phyloP scores from a whole-genome alignment of 2,888 invertebrate species.

The Cheilosia scutellata region DNA sequence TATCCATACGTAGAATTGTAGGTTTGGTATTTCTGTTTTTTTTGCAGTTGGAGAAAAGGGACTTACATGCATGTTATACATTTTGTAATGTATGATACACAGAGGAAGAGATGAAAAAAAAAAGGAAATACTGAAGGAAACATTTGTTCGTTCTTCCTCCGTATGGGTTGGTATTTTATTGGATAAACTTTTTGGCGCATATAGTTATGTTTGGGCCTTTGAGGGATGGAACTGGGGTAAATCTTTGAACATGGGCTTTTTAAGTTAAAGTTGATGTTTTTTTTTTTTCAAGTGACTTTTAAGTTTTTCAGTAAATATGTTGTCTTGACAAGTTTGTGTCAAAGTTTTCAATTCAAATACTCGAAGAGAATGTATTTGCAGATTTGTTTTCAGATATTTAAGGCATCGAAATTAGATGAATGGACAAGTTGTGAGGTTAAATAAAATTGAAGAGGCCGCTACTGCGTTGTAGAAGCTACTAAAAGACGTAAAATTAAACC shows the following conservation, averaged over 20 bases:
- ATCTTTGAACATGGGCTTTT: slow-evolving; percentile 39
- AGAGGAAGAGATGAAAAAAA: slow-evolving; percentile 21
- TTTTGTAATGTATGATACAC: slow-evolving; percentile 42
- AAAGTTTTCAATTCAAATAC: slow-evolving; percentile 51
- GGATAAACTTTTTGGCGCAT: slow-evolving; percentile 70
- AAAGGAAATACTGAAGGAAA: slow-evolving; percentile 55
- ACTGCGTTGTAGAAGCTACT: not conserved
- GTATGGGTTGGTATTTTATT: slow-evolving; percentile 68
- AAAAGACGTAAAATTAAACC: no score
- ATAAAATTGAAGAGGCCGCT: not conserved
- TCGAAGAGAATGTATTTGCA: not conserved
- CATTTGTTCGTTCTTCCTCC: slow-evolving; percentile 49
- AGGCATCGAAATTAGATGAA: not conserved
- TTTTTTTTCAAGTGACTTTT: slow-evolving; percentile 42
- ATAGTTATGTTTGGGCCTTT: slow-evolving; percentile 53
- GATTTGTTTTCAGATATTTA: not conserved
- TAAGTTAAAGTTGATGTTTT: not conserved
- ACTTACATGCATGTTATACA: slow-evolving; percentile 40
- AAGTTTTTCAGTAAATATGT: slow-evolving; percentile 33
- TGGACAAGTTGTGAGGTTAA: not conserved
- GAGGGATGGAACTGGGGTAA: slow-evolving; percentile 8
- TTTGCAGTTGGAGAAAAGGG: no score
- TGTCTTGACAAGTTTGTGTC: slow-evolving; percentile 56
- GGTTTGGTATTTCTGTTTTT: no score
- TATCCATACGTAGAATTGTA: not conserved